Percentiles rank a stretch among this genome's conserved stretches.
Conservation (phyloP, 2,113 vertebrate species). For the Tragelaphus imberbis region DNA sequence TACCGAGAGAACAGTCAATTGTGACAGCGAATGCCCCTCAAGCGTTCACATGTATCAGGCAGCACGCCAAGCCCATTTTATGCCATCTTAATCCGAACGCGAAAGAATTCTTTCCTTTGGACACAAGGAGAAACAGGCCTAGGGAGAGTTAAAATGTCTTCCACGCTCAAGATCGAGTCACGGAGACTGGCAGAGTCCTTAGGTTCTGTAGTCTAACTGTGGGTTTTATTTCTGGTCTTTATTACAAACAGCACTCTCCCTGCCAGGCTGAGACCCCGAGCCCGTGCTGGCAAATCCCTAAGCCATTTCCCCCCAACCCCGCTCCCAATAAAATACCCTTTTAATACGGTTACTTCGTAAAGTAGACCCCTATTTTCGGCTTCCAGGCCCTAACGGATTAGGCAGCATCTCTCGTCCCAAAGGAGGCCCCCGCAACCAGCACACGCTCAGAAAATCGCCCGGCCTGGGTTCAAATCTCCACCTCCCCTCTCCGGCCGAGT, state of each 20-base stretch:
- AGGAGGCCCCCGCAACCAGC: no score
- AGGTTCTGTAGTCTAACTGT: background rate
- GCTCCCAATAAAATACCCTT: no score
- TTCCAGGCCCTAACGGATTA: accelerated
- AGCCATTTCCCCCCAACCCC: background rate
- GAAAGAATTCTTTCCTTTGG: background rate
- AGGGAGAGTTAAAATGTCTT: background rate
- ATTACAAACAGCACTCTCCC: accelerated
- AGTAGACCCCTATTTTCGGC: accelerated
- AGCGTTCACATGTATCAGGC: background rate
- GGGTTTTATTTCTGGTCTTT: background rate
- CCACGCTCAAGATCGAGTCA: background rate
- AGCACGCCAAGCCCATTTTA: background rate
- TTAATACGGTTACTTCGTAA: background rate
- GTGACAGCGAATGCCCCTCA: background rate
- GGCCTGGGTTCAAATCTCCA: background rate
- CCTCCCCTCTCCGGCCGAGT: background rate
- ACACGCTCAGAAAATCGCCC: background rate
- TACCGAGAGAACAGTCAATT: accelerated
- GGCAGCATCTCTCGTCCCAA: accelerated
- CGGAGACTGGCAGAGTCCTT: background rate
- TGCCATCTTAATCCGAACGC: background rate
- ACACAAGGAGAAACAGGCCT: background rate
- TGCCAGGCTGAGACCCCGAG: accelerated
- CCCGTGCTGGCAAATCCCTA: background rate